Evolutionary conservation across 2,113 vertebrate species (phyloP).

Genomic region (Galeopterus variegatus): DNA sequence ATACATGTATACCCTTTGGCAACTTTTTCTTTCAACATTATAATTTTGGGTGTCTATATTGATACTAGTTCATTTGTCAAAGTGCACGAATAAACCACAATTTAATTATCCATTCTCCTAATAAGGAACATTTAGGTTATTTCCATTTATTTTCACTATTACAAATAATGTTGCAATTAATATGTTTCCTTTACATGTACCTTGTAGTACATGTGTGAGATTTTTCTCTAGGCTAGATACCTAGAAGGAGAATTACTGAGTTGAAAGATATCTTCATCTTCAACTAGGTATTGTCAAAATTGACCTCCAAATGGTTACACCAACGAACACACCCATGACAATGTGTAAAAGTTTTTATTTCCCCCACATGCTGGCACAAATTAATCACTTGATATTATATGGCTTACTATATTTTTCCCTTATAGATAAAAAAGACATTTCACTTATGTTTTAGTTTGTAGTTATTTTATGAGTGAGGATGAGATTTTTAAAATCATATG

Average conservation of each 20-base stretch:
- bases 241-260: background rate
- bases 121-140: slow-evolving; percentile 1
- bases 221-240: slow-evolving; percentile 9
- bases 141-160: background rate
- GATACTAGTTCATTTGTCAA: background rate
- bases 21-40: slow-evolving; percentile 7
- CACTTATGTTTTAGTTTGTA: slow-evolving; percentile 58
- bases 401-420: background rate
- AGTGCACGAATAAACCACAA: background rate
- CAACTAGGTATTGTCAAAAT: background rate
- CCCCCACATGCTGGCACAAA: background rate
- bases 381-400: slow-evolving; percentile 44
- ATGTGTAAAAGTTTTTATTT: slow-evolving; percentile 48
- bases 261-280: slow-evolving; percentile 10
- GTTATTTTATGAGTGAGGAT: slow-evolving; percentile 58
- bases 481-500: background rate
- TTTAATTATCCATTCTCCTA: slow-evolving; percentile 12
- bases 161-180: background rate
- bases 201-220: background rate
- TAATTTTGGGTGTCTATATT: background rate
- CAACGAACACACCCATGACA: background rate
- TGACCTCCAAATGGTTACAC: background rate
- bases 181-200: background rate
- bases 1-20: background rate
- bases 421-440: slow-evolving; percentile 42